Conservation (phyloP, 2,797 vertebrate species). For the Percopsis omiscomaycus region DNA sequence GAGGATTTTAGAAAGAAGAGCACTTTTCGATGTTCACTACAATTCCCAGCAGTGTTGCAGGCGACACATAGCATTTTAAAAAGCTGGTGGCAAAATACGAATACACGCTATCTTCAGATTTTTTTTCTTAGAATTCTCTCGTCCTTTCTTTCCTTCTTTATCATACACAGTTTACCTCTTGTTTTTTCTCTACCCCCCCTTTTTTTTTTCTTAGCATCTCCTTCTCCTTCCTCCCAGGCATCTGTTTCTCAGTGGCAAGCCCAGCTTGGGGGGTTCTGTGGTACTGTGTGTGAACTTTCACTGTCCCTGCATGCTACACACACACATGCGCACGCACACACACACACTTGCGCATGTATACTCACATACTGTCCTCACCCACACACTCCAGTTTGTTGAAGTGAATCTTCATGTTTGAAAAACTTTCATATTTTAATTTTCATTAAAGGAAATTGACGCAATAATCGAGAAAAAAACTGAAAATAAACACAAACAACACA, state of each 20-base stretch:
- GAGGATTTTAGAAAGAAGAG: conserved; percentile 62
- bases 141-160: conserved; percentile 33
- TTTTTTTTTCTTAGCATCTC: conserved; percentile 32
- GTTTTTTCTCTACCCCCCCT: conserved; percentile 43
- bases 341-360: conserved; percentile 4
- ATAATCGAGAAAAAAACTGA: too few relatives aligned
- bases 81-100: conserved; percentile 76
- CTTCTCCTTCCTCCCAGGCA: conserved; percentile 74
- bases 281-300: conserved; percentile 75
- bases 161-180: conserved; percentile 9
- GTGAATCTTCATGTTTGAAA: background rate
- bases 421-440: too few relatives aligned
- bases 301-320: conserved; percentile 53
- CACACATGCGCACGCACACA: conserved; percentile 21
- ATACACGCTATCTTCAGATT: conserved; percentile 36
- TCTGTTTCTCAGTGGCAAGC: conserved; percentile 75
- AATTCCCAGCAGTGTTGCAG: conserved; percentile 78
- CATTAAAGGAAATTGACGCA: too few relatives aligned
- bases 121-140: background rate
- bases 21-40: conserved; percentile 79
- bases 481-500: too few relatives aligned
- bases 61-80: conserved; percentile 77
- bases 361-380: conserved; percentile 7
- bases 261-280: conserved; percentile 69
- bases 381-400: background rate